Percentiles rank a stretch among this genome's conserved stretches.
phyloP scores from a whole-genome alignment of 2,797 vertebrate species.

The Alca torda region DNA sequence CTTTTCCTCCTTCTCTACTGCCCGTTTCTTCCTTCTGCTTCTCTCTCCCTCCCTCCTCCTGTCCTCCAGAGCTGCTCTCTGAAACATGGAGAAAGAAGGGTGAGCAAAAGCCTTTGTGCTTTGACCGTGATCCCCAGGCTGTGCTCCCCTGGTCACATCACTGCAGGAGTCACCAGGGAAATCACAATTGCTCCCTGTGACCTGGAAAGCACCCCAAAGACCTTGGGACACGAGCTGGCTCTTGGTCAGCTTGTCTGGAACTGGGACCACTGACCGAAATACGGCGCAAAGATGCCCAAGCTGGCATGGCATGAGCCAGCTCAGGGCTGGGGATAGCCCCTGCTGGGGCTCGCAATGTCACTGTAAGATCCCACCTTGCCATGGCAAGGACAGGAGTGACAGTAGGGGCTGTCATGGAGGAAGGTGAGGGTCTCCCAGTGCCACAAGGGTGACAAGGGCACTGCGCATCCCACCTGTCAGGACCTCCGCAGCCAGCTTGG shows the following conservation, averaged over 20 bases:
- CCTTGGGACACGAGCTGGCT: rapidly evolving
- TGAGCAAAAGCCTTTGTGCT: neutral
- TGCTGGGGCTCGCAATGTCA: neutral
- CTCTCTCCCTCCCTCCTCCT: neutral
- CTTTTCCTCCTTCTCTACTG: neutral
- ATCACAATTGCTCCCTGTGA: too few relatives aligned
- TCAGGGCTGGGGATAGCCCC: neutral
- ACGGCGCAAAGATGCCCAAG: neutral
- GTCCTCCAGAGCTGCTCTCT: neutral
- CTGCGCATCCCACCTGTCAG: conserved; percentile 24
- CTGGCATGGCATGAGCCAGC: neutral
- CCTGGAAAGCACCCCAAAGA: neutral
- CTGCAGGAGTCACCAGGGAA: neutral
- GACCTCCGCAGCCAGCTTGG: conserved; percentile 50
- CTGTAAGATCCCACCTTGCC: neutral
- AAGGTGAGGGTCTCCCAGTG: neutral
- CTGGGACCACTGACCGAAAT: neutral
- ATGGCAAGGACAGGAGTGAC: neutral
- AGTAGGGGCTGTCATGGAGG: neutral
- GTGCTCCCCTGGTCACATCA: neutral
- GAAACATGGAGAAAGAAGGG: neutral
- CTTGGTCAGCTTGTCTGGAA: neutral
- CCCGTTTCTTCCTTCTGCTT: neutral
- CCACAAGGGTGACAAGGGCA: neutral
- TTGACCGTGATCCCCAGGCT: neutral